Evolutionary conservation across 1,140 invertebrate species (phyloP).

Genomic region (Hestina assimilis): DNA sequence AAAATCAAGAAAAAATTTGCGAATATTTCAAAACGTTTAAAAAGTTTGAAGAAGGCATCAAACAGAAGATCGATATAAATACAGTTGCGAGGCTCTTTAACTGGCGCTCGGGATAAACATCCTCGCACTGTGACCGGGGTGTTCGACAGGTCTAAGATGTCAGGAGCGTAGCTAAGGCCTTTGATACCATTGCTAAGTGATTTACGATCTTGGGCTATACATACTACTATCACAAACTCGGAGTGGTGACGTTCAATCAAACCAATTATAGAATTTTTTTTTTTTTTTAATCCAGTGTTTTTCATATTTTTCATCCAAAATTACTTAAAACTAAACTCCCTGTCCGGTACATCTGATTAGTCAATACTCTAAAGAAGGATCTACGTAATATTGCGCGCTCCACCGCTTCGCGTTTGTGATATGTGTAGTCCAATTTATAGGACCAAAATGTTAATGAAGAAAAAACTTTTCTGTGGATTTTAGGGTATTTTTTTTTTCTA

Average conservation of each 20-base stretch:
- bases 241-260: too few species aligned
- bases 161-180: slow-evolving; percentile 70
- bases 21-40: slow-evolving; percentile 33
- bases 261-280: too few species aligned
- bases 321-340: too few species aligned
- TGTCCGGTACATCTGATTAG: too few species aligned
- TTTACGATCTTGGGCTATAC: slow-evolving; percentile 11
- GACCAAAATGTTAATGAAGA: slow-evolving; percentile 16
- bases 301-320: too few species aligned
- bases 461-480: slow-evolving; percentile 33
- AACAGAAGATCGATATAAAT: slow-evolving; percentile 62
- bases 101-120: slow-evolving; percentile 32
- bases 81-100: slow-evolving; percentile 64
- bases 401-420: too few species aligned
- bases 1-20: slow-evolving; percentile 26
- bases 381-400: too few species aligned
- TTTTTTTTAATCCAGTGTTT: too few species aligned
- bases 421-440: not conserved
- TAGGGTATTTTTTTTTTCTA: not conserved
- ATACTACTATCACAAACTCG: too few species aligned
- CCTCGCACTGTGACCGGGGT: slow-evolving; percentile 72
- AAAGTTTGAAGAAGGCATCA: slow-evolving; percentile 49
- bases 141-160: slow-evolving; percentile 69
- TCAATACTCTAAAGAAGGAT: too few species aligned
- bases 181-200: slow-evolving; percentile 61